Evolutionary conservation across 1,140 invertebrate species (phyloP), one percentile per base, ranked within the genome.

Genomic region (Formica exsecta): DNA sequence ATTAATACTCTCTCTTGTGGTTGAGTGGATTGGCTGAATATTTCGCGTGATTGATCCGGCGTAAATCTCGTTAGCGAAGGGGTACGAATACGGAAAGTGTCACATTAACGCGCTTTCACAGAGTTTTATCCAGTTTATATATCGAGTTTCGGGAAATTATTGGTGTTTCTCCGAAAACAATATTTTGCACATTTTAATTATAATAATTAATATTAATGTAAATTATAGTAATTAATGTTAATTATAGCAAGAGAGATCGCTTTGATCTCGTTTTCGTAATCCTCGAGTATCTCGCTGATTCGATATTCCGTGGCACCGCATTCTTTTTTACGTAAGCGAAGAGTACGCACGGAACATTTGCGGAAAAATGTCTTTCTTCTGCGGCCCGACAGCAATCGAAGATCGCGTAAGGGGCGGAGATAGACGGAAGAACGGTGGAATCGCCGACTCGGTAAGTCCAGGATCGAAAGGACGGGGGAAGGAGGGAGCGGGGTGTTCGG

Each of bases 301-400:
- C 22, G 22, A 22, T 22, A 22, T 22, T 22, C 22, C 22, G 22
- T 3, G 48, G 3, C 25, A 16, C 2, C 44, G 9, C 32, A 57
- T 22, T 13, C 54, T 19, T 77, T 89, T 86, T 89, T 86, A 51
- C 19, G 1, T 2, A 54, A 57, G n/a, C n/a, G n/a, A 41, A 75
- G 32, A 8, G 1, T 77, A 61, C n/a, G 71, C 71, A 36, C 0
- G 22, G 22, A 22, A 22, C 22, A 0, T 22, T 22, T 22, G 22
- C 80, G 90, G 79, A 90, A 91, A 91, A 91, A 90, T 91, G 87
- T 32, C 71, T 89, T 89, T 91, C 89, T 89, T 91, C 68, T 89
- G 80, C 5, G 73, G 36, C 57, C 48, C 86, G 89, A 90, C 90
- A 91, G 86, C 73, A 91, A 91, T 91, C 89, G 86, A 59, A 59